Evolutionary conservation across 2,113 vertebrate genomes (phyloP).

Genomic region (Plotosus lineatus): DNA sequence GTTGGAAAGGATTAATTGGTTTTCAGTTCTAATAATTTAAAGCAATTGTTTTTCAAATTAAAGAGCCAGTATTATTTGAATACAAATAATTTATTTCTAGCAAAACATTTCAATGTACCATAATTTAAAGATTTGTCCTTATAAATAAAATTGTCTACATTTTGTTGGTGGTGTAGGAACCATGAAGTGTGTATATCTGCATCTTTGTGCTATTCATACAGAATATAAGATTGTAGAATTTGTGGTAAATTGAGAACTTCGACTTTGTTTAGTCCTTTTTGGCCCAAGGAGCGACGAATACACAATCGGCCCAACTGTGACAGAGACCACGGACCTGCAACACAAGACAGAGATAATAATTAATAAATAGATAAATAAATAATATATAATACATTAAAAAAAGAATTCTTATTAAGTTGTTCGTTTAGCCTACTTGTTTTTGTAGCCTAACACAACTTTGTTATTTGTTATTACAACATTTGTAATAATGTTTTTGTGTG

Average conservation of each 20-base stretch:
- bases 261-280: constrained; percentile 70
- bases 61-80: background rate
- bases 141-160: background rate
- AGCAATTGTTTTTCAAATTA: background rate
- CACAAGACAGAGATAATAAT: background rate
- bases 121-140: background rate
- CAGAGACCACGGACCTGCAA: constrained; percentile 78
- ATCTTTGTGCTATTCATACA: constrained; percentile 73
- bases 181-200: constrained; percentile 4
- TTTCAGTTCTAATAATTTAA: background rate
- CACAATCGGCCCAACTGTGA: constrained; percentile 81
- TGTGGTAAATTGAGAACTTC: constrained; percentile 78
- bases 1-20: no score
- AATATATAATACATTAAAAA: no score
- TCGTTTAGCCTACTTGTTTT: no score
- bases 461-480: background rate
- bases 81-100: background rate
- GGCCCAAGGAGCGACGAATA: constrained; percentile 80
- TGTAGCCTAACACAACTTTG: background rate
- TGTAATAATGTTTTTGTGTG: background rate
- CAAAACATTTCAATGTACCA: background rate
- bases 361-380: no score
- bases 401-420: no score
- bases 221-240: constrained; percentile 80
- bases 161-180: background rate